A percentile compares a stretch with the other conserved stretches of the same genome.
These are phyloP conservation scores for Masnerella sp. DNA, from an alignment of 2,888 invertebrate genomes.

Conservation along the genomic window DNA sequence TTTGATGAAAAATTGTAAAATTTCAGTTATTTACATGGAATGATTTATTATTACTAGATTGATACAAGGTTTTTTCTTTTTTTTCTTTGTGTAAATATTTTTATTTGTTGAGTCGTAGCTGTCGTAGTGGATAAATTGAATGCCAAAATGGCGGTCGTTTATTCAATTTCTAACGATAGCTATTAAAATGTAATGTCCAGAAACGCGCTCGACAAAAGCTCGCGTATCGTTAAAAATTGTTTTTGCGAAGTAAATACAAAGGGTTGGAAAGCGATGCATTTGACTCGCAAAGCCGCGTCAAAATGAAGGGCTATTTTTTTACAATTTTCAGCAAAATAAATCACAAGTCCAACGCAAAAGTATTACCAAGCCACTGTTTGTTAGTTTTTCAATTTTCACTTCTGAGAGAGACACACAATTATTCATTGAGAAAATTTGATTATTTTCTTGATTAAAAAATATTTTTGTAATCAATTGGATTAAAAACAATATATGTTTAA, in stretches of 20 bases:
- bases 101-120: no score
- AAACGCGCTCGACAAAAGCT: constrained; percentile 15
- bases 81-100: no score
- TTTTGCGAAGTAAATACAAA: constrained; percentile 39
- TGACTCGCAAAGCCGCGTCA: constrained; percentile 29
- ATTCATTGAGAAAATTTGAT: not conserved
- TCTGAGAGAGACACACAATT: not conserved
- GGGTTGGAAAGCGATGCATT: constrained; percentile 27
- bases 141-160: constrained; percentile 9
- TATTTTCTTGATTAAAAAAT: no score
- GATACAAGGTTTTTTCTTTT: no score
- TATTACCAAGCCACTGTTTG: constrained; percentile 7
- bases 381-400: not conserved
- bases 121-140: constrained; percentile 12
- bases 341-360: constrained; percentile 10
- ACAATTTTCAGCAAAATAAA: constrained; percentile 21
- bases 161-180: constrained; percentile 32
- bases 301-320: constrained; percentile 30
- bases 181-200: constrained; percentile 34
- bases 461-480: no score
- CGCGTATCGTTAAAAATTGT: constrained; percentile 33
- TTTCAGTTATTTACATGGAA: no score
- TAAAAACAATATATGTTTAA: no score
- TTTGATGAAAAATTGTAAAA: no score
- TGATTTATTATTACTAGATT: no score